A percentile compares a stretch with the other conserved stretches of the same genome.
These are phyloP conservation scores for Hyles lineata DNA, from an alignment of 2,888 invertebrate genomes.

Conservation along the genomic window DNA sequence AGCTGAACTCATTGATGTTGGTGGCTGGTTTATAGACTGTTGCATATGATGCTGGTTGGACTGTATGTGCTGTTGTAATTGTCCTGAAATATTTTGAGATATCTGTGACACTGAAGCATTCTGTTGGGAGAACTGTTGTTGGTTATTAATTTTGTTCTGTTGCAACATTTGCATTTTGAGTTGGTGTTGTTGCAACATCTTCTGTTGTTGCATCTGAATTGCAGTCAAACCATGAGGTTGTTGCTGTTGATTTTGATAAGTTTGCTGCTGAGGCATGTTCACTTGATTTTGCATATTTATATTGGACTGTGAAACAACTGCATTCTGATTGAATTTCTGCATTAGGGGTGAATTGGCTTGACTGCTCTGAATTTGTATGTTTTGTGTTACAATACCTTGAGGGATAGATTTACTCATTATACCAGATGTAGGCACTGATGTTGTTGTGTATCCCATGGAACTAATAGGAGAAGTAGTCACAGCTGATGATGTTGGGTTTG, in stretches of 20 bases:
- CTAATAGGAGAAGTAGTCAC: conserved; percentile 68
- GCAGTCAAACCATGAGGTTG: conserved; percentile 78
- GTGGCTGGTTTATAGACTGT: conserved; percentile 69
- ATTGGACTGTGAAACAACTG: conserved; percentile 66
- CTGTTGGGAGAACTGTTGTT: conserved; percentile 74
- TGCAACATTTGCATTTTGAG: conserved; percentile 82
- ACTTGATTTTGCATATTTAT: conserved; percentile 65
- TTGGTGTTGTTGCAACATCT: conserved; percentile 85
- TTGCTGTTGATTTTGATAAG: conserved; percentile 58
- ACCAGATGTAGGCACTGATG: conserved; percentile 68
- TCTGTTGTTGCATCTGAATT: conserved; percentile 82
- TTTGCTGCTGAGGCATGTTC: conserved; percentile 70
- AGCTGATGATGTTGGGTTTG: conserved; percentile 69
- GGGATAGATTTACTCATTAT: conserved; percentile 76
- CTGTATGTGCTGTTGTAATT: conserved; percentile 76
- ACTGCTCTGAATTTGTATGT: conserved; percentile 73
- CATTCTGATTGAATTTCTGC: conserved; percentile 74
- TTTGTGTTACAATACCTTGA: conserved; percentile 76
- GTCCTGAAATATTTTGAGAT: conserved; percentile 70
- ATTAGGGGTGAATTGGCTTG: conserved; percentile 71
- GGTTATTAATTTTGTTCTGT: conserved; percentile 61
- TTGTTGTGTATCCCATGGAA: conserved; percentile 73
- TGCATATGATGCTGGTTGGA: conserved; percentile 75
- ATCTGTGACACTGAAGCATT: conserved; percentile 76
- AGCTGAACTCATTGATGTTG: conserved; percentile 84